Conservation (phyloP, 2,797 vertebrate genomes). For the Synaphobranchus kaupii region DNA sequence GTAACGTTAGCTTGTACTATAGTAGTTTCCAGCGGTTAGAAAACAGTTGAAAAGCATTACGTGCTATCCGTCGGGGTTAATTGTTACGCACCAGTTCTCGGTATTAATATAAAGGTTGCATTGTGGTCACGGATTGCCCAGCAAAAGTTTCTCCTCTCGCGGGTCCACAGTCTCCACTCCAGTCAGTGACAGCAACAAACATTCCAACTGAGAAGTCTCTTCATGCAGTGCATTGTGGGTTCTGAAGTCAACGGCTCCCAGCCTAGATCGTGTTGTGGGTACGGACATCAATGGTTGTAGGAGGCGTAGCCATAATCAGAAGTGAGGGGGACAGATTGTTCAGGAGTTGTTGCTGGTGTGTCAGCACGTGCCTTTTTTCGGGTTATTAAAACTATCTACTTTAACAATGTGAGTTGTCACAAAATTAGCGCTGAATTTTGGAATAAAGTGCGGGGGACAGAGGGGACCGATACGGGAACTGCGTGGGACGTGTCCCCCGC, state of each 20-base stretch:
- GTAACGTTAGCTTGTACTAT: neutral
- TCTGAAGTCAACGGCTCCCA: neutral
- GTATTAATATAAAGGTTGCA: constrained; percentile 48
- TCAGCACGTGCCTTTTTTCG: no score
- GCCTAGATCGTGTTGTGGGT: no score
- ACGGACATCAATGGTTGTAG: no score
- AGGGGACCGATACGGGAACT: no score
- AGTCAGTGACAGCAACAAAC: constrained; percentile 46
- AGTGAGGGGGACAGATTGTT: no score
- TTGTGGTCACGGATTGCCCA: constrained; percentile 67
- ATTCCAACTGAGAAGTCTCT: constrained; percentile 43
- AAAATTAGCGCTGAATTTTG: no score
- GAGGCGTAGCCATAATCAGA: no score
- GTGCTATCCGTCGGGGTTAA: constrained; percentile 1
- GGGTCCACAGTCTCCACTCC: constrained; percentile 21
- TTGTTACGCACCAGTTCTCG: constrained; percentile 58
- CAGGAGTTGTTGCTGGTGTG: no score
- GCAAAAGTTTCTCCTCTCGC: constrained; percentile 62
- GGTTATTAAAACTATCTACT: no score
- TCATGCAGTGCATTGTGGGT: constrained; percentile 54
- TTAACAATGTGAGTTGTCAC: no score
- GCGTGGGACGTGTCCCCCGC: no score
- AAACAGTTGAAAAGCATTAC: neutral
- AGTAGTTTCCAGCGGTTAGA: neutral
- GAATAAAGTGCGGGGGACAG: no score